phyloP scores from a whole-genome alignment of 2,888 invertebrate species.

The Dicyrtomina minuta region DNA sequence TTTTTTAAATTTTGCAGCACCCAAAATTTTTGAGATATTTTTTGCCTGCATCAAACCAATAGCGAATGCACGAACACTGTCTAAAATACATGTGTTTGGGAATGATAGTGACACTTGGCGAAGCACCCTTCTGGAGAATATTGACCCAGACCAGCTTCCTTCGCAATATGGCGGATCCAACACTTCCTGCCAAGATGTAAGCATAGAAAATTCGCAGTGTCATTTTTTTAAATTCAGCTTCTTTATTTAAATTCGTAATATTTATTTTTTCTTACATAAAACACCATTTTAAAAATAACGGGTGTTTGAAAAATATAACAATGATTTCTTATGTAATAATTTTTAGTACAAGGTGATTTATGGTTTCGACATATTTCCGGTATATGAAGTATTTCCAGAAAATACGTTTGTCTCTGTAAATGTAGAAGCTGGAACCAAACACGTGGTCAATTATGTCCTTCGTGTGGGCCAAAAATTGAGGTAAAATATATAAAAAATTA shows the following conservation, averaged over 20 bases:
- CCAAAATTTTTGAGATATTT: slow-evolving; percentile 32
- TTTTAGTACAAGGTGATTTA: slow-evolving; percentile 11
- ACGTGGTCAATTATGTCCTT: not conserved
- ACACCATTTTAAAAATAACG: no score
- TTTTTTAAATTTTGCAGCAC: slow-evolving; percentile 19
- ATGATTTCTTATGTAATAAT: no score
- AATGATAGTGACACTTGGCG: slow-evolving; percentile 27
- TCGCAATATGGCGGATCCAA: slow-evolving; percentile 29
- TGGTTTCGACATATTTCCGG: slow-evolving; percentile 9
- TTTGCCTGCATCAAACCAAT: slow-evolving; percentile 33
- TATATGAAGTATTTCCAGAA: slow-evolving; percentile 5
- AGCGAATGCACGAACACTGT: slow-evolving; percentile 25
- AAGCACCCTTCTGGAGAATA: slow-evolving; percentile 22
- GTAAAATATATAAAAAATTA: not conserved
- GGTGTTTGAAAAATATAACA: no score
- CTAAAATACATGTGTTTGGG: slow-evolving; percentile 28
- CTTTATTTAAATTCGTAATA: no score
- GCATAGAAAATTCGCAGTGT: no score
- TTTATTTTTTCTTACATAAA: no score
- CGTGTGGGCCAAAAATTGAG: no score
- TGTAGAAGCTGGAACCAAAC: slow-evolving; percentile 28
- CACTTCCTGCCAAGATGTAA: slow-evolving; percentile 2
- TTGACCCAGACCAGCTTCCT: slow-evolving; percentile 22
- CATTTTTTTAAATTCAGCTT: no score
- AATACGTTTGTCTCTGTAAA: slow-evolving; percentile 12